Evolutionary conservation across 2,113 vertebrate genomes (phyloP).

Genomic region (Chlorocebus sabaeus): DNA sequence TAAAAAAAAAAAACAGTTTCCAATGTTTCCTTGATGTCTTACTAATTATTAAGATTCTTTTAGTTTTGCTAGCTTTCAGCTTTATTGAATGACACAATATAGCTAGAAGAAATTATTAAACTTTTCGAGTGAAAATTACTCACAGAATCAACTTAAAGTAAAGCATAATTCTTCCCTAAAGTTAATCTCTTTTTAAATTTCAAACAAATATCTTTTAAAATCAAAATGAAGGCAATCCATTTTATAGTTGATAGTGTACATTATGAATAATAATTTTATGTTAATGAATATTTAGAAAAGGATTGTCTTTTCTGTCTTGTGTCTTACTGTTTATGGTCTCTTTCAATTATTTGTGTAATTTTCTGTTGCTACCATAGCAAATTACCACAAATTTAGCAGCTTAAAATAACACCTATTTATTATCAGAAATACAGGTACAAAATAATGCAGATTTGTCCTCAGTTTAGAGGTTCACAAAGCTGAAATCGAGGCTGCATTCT

Average conservation of each 20-base stretch:
- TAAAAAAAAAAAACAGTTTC: not conserved
- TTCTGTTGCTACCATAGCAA: not conserved
- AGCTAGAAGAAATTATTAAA: not conserved
- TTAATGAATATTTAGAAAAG: not conserved
- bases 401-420: not conserved
- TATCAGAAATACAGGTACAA: not conserved
- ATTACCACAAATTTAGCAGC: not conserved
- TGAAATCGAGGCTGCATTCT: not conserved
- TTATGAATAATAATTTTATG: not conserved
- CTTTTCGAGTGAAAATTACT: slow-evolving; percentile 11
- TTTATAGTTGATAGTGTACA: not conserved
- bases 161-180: not conserved
- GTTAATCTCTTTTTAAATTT: not conserved
- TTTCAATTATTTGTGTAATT: not conserved
- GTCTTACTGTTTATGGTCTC: not conserved
- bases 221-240: not conserved
- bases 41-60: not conserved
- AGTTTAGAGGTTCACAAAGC: not conserved
- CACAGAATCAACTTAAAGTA: not conserved
- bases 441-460: not conserved
- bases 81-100: not conserved
- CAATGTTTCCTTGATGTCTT: not conserved
- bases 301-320: not conserved
- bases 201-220: not conserved
- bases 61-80: not conserved